These are phyloP conservation scores for Apamea anceps DNA, from an alignment of 2,888 invertebrate species.

Conservation along the genomic window DNA sequence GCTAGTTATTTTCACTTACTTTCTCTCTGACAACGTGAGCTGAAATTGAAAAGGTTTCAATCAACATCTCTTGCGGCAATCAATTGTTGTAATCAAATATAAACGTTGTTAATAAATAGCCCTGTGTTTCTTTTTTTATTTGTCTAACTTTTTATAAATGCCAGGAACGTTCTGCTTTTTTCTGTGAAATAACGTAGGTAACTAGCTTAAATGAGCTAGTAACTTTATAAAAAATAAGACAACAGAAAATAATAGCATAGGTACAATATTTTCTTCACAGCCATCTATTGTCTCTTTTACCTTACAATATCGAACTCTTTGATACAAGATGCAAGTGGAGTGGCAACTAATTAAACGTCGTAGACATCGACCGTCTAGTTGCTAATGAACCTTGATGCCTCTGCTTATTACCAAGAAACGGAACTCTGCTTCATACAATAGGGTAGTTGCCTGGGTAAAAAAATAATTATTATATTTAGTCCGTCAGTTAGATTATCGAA, in stretches of 20 bases:
- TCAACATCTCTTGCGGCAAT: constrained; percentile 32
- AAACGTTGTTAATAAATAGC: constrained; percentile 23
- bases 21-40: constrained; percentile 39
- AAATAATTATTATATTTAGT: too few species aligned
- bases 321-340: constrained; percentile 69
- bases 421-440: constrained; percentile 10
- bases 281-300: constrained; percentile 39
- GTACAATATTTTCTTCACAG: neutral
- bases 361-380: constrained; percentile 38
- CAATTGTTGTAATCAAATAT: constrained; percentile 45
- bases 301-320: constrained; percentile 70
- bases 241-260: neutral
- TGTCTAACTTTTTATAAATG: constrained; percentile 3
- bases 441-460: too few species aligned
- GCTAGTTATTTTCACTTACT: constrained; percentile 49
- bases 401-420: constrained; percentile 36
- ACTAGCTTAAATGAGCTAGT: neutral
- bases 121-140: neutral
- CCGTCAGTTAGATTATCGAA: too few species aligned
- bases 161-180: neutral
- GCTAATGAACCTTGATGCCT: constrained; percentile 53
- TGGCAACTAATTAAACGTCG: constrained; percentile 70
- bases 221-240: neutral
- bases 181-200: too few species aligned
- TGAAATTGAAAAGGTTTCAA: constrained; percentile 54